Conservation (phyloP, 2,113 vertebrate genomes). For the Galemys pyrenaicus region DNA sequence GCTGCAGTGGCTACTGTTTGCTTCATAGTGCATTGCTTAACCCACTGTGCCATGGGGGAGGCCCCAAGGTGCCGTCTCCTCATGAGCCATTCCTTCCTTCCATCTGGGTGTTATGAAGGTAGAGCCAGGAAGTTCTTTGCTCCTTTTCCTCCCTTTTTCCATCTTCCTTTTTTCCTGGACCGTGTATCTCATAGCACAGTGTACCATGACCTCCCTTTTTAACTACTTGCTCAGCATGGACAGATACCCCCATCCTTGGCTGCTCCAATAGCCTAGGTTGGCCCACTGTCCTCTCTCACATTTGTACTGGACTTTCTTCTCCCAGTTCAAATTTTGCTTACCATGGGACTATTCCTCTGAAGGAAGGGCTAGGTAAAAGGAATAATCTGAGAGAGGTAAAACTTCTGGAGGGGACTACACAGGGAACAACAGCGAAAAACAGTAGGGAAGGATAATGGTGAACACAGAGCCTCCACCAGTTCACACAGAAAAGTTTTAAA, state of each 20-base stretch:
- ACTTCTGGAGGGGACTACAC: not conserved
- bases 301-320: not conserved
- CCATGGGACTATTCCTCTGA: not conserved
- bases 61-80: not conserved
- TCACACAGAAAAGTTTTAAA: not conserved
- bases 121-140: not conserved
- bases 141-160: not conserved
- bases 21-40: too few species aligned
- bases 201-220: not conserved
- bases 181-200: rapidly evolving
- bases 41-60: too few species aligned
- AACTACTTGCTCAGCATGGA: not conserved
- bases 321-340: not conserved
- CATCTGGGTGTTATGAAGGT: not conserved
- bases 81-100: not conserved
- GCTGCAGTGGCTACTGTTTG: too few species aligned
- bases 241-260: not conserved
- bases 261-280: too few species aligned
- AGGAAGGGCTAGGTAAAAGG: not conserved
- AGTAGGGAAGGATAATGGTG: not conserved
- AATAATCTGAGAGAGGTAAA: not conserved
- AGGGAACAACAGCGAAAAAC: not conserved
- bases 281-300: not conserved
- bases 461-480: not conserved
- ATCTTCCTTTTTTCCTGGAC: not conserved